Conservation (phyloP, 2,888 invertebrate genomes). For the Eupeodes luniger region DNA sequence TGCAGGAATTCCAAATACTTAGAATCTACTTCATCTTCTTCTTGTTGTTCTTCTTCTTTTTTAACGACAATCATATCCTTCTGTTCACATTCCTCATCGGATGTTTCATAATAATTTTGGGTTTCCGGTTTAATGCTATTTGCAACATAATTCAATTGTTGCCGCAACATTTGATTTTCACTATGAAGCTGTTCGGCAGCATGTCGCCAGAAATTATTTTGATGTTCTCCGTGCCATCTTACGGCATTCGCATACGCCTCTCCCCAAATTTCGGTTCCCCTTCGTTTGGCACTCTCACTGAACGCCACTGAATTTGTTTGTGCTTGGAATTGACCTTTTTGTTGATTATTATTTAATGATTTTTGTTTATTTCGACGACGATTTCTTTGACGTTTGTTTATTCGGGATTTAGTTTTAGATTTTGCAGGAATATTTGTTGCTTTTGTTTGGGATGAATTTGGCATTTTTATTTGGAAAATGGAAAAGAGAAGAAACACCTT, state of each 20-base stretch:
- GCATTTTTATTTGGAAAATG: constrained; percentile 34
- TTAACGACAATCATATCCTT: background rate
- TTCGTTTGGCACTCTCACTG: background rate
- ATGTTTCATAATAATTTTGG: constrained; percentile 46
- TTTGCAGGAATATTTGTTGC: constrained; percentile 18
- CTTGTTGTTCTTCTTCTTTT: background rate
- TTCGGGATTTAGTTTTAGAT: constrained; percentile 45
- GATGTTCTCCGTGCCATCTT: constrained; percentile 69
- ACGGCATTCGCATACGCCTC: constrained; percentile 64
- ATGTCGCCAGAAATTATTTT: constrained; percentile 67
- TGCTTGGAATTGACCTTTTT: constrained; percentile 5
- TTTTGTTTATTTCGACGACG: constrained; percentile 55
- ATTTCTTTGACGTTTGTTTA: constrained; percentile 47
- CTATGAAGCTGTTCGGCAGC: constrained; percentile 45
- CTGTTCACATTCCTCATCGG: constrained; percentile 31
- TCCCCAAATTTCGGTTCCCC: constrained; percentile 53
- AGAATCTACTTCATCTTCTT: constrained; percentile 43
- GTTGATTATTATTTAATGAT: constrained; percentile 27
- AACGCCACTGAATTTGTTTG: background rate
- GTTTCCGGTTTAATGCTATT: background rate
- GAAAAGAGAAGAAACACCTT: background rate
- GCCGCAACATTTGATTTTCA: constrained; percentile 53
- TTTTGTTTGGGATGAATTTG: constrained; percentile 22
- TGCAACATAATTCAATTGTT: constrained; percentile 34
- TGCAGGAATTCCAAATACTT: constrained; percentile 68